Evolutionary conservation across 2,888 invertebrate species (phyloP).

Genomic region (Ephialtes manifestator): DNA sequence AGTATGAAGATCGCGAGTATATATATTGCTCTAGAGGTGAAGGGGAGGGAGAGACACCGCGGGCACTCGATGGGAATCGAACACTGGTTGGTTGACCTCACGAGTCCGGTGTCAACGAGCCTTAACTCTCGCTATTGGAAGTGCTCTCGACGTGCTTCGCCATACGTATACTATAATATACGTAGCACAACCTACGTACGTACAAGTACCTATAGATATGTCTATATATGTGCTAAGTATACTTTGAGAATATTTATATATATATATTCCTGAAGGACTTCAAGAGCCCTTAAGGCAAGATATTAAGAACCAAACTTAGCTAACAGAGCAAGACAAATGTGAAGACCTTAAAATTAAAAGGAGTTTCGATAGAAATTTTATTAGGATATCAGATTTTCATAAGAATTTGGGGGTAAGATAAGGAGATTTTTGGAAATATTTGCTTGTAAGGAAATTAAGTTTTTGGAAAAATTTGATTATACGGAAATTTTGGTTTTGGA

Average conservation of each 20-base stretch:
- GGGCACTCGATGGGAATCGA: conserved; percentile 80
- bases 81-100: conserved; percentile 82
- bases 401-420: too few species aligned
- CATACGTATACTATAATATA: conserved; percentile 35
- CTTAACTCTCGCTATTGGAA: conserved; percentile 78
- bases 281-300: too few species aligned
- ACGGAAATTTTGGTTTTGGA: too few species aligned
- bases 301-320: too few species aligned
- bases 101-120: conserved; percentile 83
- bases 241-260: background rate
- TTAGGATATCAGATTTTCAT: too few species aligned
- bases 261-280: background rate
- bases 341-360: too few species aligned
- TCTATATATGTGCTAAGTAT: background rate
- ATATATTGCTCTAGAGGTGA: conserved; percentile 31
- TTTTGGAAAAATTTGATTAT: too few species aligned
- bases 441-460: too few species aligned
- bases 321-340: too few species aligned
- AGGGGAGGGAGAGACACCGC: conserved; percentile 55
- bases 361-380: too few species aligned
- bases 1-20: conserved; percentile 51
- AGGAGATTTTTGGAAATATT: too few species aligned
- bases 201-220: conserved; percentile 19
- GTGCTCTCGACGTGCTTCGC: conserved; percentile 65
- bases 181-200: conserved; percentile 27